A percentile compares a stretch with the other conserved stretches of the same genome.
phyloP scores from a whole-genome alignment of 2,113 vertebrate species.

The Platysteira castanea region DNA sequence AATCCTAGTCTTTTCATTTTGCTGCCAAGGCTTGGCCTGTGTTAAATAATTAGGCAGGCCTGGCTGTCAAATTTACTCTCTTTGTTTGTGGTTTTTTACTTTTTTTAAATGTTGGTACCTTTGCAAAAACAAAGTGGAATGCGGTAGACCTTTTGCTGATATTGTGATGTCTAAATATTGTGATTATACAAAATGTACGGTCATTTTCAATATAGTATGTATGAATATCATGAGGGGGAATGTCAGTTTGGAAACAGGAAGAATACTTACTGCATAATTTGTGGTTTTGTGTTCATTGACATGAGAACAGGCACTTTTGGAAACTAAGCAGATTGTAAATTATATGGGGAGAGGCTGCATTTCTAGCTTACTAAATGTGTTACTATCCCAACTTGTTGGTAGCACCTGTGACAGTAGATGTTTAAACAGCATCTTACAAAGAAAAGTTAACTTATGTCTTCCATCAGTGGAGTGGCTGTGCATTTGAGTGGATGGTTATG shows the following conservation, averaged over 20 bases:
- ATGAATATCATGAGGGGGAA: neutral
- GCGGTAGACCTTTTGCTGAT: neutral
- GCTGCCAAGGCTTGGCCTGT: neutral
- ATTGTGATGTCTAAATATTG: neutral
- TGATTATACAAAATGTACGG: neutral
- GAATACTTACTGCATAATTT: neutral
- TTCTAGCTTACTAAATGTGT: neutral
- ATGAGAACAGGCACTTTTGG: neutral
- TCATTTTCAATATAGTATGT: neutral
- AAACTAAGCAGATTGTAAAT: neutral
- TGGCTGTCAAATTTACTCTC: neutral
- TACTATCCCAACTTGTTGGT: neutral
- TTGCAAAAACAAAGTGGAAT: neutral
- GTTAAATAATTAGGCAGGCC: neutral
- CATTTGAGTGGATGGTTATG: neutral
- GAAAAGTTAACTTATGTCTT: neutral
- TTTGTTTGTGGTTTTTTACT: neutral
- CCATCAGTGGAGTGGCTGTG: neutral
- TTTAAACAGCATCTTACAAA: neutral
- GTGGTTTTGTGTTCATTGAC: neutral
- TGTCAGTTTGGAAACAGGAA: neutral
- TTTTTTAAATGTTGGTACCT: neutral
- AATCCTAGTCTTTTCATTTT: neutral
- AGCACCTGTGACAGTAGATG: neutral
- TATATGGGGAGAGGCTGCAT: neutral